Evolutionary conservation across 2,888 invertebrate species (phyloP).

Genomic region (Tenthredo amoena): DNA sequence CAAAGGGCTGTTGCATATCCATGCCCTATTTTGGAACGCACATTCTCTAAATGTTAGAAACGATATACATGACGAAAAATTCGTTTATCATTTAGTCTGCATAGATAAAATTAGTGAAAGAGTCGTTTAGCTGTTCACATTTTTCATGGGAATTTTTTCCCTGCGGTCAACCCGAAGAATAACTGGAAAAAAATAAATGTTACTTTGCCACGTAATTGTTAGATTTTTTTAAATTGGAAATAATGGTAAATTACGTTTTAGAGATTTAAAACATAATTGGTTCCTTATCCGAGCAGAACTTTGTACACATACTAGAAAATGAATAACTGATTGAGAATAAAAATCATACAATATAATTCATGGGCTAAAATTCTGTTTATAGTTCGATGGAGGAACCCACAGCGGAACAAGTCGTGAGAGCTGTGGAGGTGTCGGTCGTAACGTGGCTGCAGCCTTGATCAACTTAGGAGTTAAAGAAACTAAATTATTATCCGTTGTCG

Average conservation of each 20-base stretch:
- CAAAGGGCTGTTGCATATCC: neutral
- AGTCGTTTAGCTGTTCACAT: neutral
- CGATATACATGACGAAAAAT: neutral
- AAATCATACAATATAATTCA: neutral
- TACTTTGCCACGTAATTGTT: neutral
- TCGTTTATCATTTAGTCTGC: neutral
- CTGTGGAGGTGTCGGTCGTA: slow-evolving; percentile 95
- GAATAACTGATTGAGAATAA: neutral
- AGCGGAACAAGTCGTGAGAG: slow-evolving; percentile 82
- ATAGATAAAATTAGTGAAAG: neutral
- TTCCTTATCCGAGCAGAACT: neutral
- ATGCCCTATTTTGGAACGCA: neutral
- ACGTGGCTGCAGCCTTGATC: slow-evolving; percentile 92
- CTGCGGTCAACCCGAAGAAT: neutral
- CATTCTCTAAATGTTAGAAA: neutral
- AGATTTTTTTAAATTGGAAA: neutral
- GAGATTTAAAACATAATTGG: neutral
- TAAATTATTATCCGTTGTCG: slow-evolving; percentile 72
- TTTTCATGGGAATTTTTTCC: neutral
- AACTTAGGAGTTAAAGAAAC: slow-evolving; percentile 82
- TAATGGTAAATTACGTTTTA: neutral
- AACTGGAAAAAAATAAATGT: neutral
- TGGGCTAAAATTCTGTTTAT: slow-evolving; percentile 64
- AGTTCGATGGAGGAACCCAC: slow-evolving; percentile 91
- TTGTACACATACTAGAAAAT: neutral